Percentiles rank a stretch among this genome's conserved stretches.
Conservation (phyloP, 1,140 invertebrate genomes). For the Penaeus indicus region DNA sequence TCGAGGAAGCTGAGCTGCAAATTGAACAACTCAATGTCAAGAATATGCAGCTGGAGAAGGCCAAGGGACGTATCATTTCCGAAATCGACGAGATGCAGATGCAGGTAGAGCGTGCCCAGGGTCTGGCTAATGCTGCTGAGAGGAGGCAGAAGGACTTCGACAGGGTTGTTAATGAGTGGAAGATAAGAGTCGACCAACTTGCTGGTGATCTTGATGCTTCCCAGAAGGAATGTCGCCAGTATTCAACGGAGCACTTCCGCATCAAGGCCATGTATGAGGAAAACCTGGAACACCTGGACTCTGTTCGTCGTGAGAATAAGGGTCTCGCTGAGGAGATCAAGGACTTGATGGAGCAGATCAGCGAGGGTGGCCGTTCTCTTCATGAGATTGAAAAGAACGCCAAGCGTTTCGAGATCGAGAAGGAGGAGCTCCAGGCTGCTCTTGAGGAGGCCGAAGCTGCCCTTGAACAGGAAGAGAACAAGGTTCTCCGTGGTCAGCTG, state of each 20-base stretch:
- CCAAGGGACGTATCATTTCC: conserved; percentile 71
- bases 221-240: conserved; percentile 7
- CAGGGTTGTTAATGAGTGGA: neutral
- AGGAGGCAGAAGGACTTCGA: conserved; percentile 31
- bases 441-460: conserved; percentile 1
- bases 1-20: too few species aligned
- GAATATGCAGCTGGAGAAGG: too few species aligned
- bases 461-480: conserved; percentile 14
- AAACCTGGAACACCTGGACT: conserved; percentile 93
- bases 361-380: too few species aligned
- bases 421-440: neutral
- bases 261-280: conserved; percentile 1
- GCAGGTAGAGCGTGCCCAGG: too few species aligned
- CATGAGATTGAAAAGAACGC: too few species aligned
- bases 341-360: conserved; percentile 6
- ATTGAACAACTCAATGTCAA: too few species aligned
- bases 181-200: conserved; percentile 85
- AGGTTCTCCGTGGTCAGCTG: conserved; percentile 6
- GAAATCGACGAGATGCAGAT: neutral
- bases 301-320: conserved; percentile 87
- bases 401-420: too few species aligned
- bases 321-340: neutral
- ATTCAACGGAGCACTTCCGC: conserved; percentile 1
- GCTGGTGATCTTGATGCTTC: conserved; percentile 94
- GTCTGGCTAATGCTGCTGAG: conserved; percentile 68